Conservation (phyloP, 2,888 invertebrate genomes). For the Leucozona laternaria region DNA sequence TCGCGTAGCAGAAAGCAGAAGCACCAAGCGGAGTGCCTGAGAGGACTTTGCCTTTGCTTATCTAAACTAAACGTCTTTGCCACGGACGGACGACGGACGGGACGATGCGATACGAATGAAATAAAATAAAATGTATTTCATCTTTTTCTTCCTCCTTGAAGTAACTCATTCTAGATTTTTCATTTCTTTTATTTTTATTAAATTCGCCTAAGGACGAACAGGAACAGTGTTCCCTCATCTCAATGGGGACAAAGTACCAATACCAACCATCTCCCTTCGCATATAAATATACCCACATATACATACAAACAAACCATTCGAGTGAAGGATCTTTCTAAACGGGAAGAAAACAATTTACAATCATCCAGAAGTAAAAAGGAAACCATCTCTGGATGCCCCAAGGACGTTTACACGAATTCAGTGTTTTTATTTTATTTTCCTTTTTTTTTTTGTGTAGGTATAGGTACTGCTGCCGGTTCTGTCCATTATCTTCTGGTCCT, state of each 20-base stretch:
- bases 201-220: constrained; percentile 54
- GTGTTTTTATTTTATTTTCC: constrained; percentile 16
- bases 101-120: constrained; percentile 37
- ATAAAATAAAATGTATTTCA: constrained; percentile 65
- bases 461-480: not conserved
- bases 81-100: too few species aligned
- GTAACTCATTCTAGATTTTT: constrained; percentile 26
- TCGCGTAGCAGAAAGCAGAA: not conserved
- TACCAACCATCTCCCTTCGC: not conserved
- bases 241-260: constrained; percentile 1
- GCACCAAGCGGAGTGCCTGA: too few species aligned
- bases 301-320: not conserved
- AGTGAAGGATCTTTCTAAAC: constrained; percentile 64
- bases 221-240: constrained; percentile 9
- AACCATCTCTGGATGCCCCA: constrained; percentile 65
- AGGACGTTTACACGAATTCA: constrained; percentile 69
- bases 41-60: constrained; percentile 49
- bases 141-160: constrained; percentile 8
- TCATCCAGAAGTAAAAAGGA: constrained; percentile 59
- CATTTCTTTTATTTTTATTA: constrained; percentile 63
- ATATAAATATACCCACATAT: not conserved
- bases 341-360: constrained; percentile 73
- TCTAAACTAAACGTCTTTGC: constrained; percentile 53
- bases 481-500: constrained; percentile 15
- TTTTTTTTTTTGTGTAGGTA: not conserved